Evolutionary conservation across 2,797 vertebrate genomes (phyloP).

Genomic region (Bryconaethiops microstoma): DNA sequence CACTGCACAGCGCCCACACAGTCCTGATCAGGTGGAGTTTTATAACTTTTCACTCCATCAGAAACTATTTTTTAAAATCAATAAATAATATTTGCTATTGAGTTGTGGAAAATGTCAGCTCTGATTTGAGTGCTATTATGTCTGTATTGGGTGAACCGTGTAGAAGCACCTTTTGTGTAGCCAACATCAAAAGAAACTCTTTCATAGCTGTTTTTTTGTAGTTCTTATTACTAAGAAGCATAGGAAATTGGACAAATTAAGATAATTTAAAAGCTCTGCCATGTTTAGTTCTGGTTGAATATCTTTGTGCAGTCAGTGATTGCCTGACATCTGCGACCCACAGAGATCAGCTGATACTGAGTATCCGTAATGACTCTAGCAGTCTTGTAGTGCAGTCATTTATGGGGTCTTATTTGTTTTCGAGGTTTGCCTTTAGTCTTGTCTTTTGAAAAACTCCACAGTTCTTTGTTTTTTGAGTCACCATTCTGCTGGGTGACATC

Average conservation of each 20-base stretch:
- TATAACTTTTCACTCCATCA: too few species aligned
- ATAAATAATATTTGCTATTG: too few species aligned
- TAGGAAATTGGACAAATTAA: background rate
- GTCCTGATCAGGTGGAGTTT: too few species aligned
- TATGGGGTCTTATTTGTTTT: background rate
- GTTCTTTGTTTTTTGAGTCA: background rate
- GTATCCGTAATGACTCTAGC: background rate
- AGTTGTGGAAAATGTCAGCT: too few species aligned
- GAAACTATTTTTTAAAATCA: too few species aligned
- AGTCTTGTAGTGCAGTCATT: background rate
- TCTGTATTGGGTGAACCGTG: background rate
- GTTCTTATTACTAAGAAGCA: background rate
- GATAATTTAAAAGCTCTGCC: background rate
- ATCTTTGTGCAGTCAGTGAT: background rate
- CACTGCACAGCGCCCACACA: too few species aligned
- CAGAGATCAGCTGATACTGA: background rate
- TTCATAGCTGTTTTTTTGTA: background rate
- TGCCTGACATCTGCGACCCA: background rate
- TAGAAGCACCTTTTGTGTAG: background rate
- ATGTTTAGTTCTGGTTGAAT: background rate
- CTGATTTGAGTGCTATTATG: too few species aligned
- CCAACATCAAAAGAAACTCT: background rate
- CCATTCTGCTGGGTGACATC: background rate
- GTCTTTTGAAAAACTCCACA: background rate
- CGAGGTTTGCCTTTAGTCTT: background rate